Percentiles rank a stretch among this genome's conserved stretches.
These are phyloP conservation scores for Dicyrtomina minuta DNA, from an alignment of 2,888 invertebrate genomes.

Conservation along the genomic window DNA sequence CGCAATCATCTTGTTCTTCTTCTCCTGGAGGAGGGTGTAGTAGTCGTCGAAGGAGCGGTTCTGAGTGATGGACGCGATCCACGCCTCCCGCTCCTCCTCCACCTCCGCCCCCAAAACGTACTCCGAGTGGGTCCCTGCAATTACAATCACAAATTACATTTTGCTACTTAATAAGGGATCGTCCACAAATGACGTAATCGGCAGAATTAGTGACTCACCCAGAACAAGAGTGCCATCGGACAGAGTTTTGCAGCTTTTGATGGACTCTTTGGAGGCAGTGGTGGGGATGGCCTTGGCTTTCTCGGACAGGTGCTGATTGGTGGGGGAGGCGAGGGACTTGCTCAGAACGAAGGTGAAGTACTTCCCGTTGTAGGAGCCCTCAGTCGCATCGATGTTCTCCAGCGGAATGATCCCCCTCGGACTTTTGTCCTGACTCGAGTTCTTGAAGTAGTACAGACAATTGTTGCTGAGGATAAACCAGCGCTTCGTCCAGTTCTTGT, in stretches of 20 bases:
- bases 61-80: constrained; percentile 59
- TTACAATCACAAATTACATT: neutral
- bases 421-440: constrained; percentile 60
- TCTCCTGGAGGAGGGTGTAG: constrained; percentile 47
- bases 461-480: constrained; percentile 63
- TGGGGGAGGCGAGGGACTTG: constrained; percentile 55
- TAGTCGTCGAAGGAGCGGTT: constrained; percentile 47
- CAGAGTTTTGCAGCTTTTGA: constrained; percentile 51
- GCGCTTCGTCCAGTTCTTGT: constrained; percentile 61
- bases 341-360: constrained; percentile 59
- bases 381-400: constrained; percentile 59
- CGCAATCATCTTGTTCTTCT: constrained; percentile 43
- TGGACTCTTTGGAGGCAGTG: constrained; percentile 31
- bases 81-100: constrained; percentile 60
- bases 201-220: constrained; percentile 31
- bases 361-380: constrained; percentile 57
- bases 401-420: constrained; percentile 62
- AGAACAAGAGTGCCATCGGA: constrained; percentile 47
- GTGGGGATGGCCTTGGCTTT: too few relatives aligned
- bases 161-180: constrained; percentile 3
- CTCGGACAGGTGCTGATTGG: too few relatives aligned
- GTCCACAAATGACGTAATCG: too few relatives aligned
- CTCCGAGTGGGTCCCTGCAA: constrained; percentile 28
- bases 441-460: constrained; percentile 62
- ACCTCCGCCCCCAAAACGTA: constrained; percentile 59